Conservation (phyloP, 2,888 invertebrate genomes). For the Sinelater perroti region DNA sequence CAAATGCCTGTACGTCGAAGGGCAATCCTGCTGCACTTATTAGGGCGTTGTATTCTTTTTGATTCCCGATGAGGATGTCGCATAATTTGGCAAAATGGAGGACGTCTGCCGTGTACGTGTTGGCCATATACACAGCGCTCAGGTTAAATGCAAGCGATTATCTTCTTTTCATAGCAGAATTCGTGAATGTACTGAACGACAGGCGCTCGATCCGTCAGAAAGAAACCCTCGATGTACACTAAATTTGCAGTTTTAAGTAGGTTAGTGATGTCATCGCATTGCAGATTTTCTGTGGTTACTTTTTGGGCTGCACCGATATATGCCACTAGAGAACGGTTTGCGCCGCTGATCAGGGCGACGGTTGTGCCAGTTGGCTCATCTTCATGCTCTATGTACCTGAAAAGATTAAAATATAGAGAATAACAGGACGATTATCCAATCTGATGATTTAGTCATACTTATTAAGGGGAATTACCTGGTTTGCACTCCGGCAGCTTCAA, state of each 20-base stretch:
- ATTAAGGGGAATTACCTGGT: conserved; percentile 51
- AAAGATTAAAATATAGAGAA: conserved; percentile 13
- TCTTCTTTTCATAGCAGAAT: conserved; percentile 56
- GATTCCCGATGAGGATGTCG: conserved; percentile 67
- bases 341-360: conserved; percentile 61
- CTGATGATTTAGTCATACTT: background rate
- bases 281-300: conserved; percentile 55
- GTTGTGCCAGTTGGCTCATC: conserved; percentile 63
- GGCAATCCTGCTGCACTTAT: conserved; percentile 51
- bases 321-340: conserved; percentile 63
- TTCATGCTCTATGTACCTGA: conserved; percentile 52
- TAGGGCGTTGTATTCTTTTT: conserved; percentile 63
- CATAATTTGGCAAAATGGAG: conserved; percentile 60
- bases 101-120: conserved; percentile 57
- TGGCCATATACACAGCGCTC: conserved; percentile 65
- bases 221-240: conserved; percentile 68
- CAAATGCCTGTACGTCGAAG: conserved; percentile 42
- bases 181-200: conserved; percentile 61
- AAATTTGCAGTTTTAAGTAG: conserved; percentile 50
- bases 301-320: conserved; percentile 66
- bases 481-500: conserved; percentile 59
- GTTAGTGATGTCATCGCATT: conserved; percentile 37
- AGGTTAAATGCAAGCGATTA: conserved; percentile 64
- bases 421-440: background rate
- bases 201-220: conserved; percentile 63